Evolutionary conservation across 2,888 invertebrate genomes (phyloP), one percentile per base, ranked within the genome.

Genomic region (Steinernema carpocapsae): DNA sequence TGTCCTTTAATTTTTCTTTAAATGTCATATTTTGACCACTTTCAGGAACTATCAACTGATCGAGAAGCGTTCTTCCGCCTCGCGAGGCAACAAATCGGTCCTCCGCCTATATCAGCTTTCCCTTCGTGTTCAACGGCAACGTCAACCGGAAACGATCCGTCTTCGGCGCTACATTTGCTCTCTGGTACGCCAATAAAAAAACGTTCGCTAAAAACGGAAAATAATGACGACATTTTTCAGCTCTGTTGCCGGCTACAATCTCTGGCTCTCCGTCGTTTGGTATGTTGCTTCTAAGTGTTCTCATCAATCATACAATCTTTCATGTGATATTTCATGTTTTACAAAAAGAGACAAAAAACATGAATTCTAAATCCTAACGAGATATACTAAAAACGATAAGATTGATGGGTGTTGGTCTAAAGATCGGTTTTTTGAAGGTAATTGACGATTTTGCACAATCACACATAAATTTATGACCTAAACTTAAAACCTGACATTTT

Each of bases 21-120:
- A 37, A 37, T 6, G 10, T 37, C 7, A 48, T 48, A 48, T 17
- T 48, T n/a, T 43, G 10, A 43, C 51, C 12, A n/a, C n/a, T 10
- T 79, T 73, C 52, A 85, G 85, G 87, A 87, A 72, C 87, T 85
- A 29, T 83, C 83, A n/a, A 24, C 70, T 17, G 77, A 80, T 56
- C 76, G 81, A 22, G 76, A 64, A 12, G 71, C 71, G 0, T 80
- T 80, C 42, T 71, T 83, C 56, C 75, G 83, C 48, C 70, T 75
- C 12, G 84, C 86, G 14, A 78, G 86, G 1, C 81, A 82, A 29
- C 81, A 81, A 43, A 85, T 85, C 70, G 86, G 86, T 22, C 78
- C 84, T 4, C 85, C 86, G 10, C 86, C 86, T 0, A 76, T 80
- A 2, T 32, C 64, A 22, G 37, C 64, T 10, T 64, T 64, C 64